Conservation (phyloP, 2,888 invertebrate genomes). For the Drosophila anomalipes region DNA sequence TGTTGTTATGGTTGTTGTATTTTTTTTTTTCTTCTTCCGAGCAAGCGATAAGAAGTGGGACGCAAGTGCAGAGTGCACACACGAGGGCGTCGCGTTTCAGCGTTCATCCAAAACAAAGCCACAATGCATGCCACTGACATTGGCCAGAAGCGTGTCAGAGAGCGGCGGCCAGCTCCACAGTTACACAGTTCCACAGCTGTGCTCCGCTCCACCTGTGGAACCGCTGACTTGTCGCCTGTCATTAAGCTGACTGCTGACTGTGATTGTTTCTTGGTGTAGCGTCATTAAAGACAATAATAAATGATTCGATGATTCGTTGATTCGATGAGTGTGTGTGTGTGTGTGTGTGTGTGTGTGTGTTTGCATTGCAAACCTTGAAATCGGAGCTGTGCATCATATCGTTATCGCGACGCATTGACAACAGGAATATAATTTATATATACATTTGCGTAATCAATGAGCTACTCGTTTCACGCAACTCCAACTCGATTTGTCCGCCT, state of each 20-base stretch:
- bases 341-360: background rate
- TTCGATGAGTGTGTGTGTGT: conserved; percentile 13
- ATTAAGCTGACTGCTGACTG: conserved; percentile 62
- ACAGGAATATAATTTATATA: conserved; percentile 70
- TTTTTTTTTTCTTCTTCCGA: conserved; percentile 21
- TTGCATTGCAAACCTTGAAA: conserved; percentile 71
- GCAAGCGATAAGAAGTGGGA: conserved; percentile 65
- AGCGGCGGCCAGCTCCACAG: conserved; percentile 12
- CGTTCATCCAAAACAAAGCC: conserved; percentile 44
- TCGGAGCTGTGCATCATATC: conserved; percentile 38
- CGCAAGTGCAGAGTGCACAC: conserved; percentile 51
- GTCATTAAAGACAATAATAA: conserved; percentile 71
- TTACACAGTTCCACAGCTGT: conserved; percentile 6
- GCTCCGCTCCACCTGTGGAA: conserved; percentile 49
- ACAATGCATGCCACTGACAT: conserved; percentile 64
- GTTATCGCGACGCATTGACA: conserved; percentile 57
- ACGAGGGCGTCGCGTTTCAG: conserved; percentile 52
- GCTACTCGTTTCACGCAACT: conserved; percentile 77
- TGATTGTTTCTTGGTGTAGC: conserved; percentile 41
- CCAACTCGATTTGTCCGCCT: conserved; percentile 64
- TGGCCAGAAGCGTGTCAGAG: conserved; percentile 71
- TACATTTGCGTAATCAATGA: conserved; percentile 63
- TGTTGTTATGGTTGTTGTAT: background rate
- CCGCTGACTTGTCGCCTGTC: conserved; percentile 75
- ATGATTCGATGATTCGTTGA: conserved; percentile 53